These are phyloP conservation scores for Dryococelus australis DNA, from an alignment of 2,888 invertebrate genomes.

Conservation along the genomic window DNA sequence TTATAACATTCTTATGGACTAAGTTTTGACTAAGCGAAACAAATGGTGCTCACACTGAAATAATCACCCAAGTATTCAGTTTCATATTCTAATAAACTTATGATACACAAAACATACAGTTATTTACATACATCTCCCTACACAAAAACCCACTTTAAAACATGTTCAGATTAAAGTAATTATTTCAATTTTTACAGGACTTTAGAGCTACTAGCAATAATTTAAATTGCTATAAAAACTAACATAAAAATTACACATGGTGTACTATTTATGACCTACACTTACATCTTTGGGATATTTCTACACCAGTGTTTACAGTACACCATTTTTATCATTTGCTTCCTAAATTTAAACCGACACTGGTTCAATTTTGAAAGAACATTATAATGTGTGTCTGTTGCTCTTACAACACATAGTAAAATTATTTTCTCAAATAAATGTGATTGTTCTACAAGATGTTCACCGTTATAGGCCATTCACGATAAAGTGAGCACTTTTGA, in stretches of 20 bases:
- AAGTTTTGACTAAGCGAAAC: background rate
- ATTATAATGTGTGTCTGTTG: too few species aligned
- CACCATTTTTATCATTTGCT: background rate
- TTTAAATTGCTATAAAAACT: background rate
- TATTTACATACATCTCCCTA: background rate
- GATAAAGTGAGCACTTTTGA: too few species aligned
- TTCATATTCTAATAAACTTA: background rate
- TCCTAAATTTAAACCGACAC: background rate
- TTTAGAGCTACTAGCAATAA: background rate
- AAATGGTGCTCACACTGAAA: background rate
- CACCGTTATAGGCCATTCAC: too few species aligned
- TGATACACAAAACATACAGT: background rate
- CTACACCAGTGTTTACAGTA: background rate
- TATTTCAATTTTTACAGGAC: background rate
- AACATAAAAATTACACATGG: background rate
- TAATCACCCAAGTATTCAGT: background rate
- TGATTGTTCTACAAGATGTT: too few species aligned
- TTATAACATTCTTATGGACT: background rate
- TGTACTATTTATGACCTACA: background rate
- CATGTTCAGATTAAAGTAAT: too few species aligned
- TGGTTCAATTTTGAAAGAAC: background rate
- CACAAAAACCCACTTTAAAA: too few species aligned
- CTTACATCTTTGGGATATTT: background rate
- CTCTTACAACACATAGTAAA: too few species aligned
- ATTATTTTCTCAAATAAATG: too few species aligned